These are phyloP conservation scores for Conus betulinus DNA, from an alignment of 1,140 invertebrate species.

Conservation along the genomic window DNA sequence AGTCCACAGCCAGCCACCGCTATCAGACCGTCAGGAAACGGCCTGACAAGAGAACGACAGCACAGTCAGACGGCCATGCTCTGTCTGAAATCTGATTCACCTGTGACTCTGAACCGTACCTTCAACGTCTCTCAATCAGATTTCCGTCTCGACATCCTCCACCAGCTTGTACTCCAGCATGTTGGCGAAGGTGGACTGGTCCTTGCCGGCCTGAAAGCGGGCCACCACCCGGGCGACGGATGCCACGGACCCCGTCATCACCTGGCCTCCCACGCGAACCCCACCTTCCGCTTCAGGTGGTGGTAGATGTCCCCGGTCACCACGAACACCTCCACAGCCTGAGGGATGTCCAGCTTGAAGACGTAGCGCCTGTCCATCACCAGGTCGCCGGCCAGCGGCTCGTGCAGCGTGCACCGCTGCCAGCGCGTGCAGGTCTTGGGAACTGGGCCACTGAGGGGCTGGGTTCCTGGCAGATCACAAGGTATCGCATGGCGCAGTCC, in stretches of 20 bases:
- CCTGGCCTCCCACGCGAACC: conserved; percentile 69
- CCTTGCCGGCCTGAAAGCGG: conserved; percentile 59
- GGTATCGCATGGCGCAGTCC: conserved; percentile 71
- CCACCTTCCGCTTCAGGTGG: conserved; percentile 66
- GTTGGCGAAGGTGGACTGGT: conserved; percentile 66
- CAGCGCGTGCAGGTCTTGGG: conserved; percentile 71
- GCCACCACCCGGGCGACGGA: conserved; percentile 63
- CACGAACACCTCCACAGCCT: conserved; percentile 70
- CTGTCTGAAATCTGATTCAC: no score
- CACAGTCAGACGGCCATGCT: no score
- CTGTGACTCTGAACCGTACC: no score
- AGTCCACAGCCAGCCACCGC: no score
- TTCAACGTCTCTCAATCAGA: no score
- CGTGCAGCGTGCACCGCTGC: conserved; percentile 70
- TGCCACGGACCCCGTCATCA: conserved; percentile 60
- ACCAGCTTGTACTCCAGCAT: conserved; percentile 68
- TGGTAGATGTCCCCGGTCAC: conserved; percentile 69
- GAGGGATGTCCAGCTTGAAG: conserved; percentile 69
- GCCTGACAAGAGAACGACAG: no score
- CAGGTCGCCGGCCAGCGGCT: conserved; percentile 72
- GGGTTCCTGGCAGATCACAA: conserved; percentile 71
- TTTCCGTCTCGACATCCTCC: conserved; percentile 64
- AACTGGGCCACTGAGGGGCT: conserved; percentile 65
- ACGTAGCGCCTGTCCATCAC: conserved; percentile 65
- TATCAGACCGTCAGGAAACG: no score